Percentiles rank a stretch among this genome's conserved stretches.
phyloP scores from a whole-genome alignment of 2,113 vertebrate genomes.

The Pionites leucogaster region DNA sequence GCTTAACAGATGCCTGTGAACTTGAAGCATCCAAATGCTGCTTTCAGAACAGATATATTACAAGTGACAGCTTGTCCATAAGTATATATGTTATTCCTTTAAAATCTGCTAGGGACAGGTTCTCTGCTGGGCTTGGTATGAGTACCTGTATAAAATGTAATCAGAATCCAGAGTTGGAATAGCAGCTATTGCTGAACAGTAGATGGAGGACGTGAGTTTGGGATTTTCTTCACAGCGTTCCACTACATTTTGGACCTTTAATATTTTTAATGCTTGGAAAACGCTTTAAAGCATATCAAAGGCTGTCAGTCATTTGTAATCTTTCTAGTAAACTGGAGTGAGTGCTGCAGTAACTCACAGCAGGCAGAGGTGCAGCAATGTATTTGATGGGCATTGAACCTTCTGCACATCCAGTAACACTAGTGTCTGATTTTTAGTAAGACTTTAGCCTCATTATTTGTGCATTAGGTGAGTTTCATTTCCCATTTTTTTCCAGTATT shows the following conservation, averaged over 20 bases:
- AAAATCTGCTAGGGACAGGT: background rate
- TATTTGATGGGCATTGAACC: background rate
- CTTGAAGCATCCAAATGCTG: background rate
- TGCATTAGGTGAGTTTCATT: background rate
- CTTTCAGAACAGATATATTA: background rate
- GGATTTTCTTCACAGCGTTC: background rate
- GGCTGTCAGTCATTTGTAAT: background rate
- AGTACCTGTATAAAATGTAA: background rate
- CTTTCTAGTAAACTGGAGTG: background rate
- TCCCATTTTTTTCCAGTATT: background rate
- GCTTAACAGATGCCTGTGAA: background rate
- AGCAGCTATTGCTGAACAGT: background rate
- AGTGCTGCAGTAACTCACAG: background rate
- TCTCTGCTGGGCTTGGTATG: background rate
- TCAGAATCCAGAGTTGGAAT: background rate
- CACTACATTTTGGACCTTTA: background rate
- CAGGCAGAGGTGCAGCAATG: background rate
- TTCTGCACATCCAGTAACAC: background rate
- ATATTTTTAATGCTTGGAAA: background rate
- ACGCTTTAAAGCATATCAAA: background rate
- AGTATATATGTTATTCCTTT: background rate
- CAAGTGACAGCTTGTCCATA: slow-evolving; percentile 36
- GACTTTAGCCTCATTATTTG: background rate
- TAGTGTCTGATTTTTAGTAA: background rate
- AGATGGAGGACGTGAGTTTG: background rate